Percentiles rank a stretch among this genome's conserved stretches.
Evolutionary conservation across 1,140 invertebrate genomes (phyloP).

Genomic region (Ceratina calcarata): DNA sequence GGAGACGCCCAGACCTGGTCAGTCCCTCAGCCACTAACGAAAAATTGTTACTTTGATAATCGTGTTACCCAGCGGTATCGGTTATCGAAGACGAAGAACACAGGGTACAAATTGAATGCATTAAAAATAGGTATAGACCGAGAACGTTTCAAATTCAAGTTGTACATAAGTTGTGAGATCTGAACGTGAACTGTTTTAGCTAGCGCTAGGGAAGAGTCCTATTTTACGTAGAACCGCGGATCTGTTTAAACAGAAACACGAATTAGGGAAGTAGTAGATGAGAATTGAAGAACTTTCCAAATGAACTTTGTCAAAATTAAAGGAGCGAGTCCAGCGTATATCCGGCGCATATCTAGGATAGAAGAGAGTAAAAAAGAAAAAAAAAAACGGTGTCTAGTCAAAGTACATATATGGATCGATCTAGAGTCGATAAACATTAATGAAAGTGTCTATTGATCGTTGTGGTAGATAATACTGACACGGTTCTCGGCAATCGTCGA

Average conservation of each 20-base stretch:
- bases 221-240: constrained; percentile 25
- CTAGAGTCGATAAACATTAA: constrained; percentile 32
- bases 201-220: constrained; percentile 16
- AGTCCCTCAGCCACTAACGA: background rate
- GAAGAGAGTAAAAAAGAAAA: background rate
- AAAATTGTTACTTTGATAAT: constrained; percentile 6
- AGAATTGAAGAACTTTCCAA: background rate
- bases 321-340: background rate
- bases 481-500: constrained; percentile 21
- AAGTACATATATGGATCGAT: background rate
- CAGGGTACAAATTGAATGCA: constrained; percentile 36
- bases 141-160: too few species aligned
- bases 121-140: too few species aligned
- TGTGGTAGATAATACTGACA: constrained; percentile 15
- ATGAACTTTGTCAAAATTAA: background rate
- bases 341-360: constrained; percentile 7
- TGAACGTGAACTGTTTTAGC: background rate
- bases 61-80: too few species aligned
- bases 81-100: background rate
- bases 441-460: constrained; percentile 40
- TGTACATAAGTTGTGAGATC: background rate
- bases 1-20: background rate
- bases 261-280: background rate
- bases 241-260: background rate
- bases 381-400: background rate